Conservation (phyloP, 2,797 vertebrate species). For the Gila robusta region DNA sequence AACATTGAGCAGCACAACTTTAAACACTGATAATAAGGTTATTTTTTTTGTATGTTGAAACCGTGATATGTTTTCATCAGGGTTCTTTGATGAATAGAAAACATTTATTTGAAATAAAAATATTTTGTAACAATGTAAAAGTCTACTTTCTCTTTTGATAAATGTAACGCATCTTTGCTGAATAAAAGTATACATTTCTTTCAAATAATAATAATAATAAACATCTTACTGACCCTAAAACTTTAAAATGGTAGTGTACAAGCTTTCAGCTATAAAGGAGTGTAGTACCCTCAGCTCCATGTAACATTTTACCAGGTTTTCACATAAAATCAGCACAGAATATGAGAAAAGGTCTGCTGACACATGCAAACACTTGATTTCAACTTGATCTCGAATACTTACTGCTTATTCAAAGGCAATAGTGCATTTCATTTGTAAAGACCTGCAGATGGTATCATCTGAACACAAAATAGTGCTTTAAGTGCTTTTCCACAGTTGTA, state of each 20-base stretch:
- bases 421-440: slow-evolving; percentile 68
- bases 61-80: neutral
- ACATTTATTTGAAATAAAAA: neutral
- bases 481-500: slow-evolving; percentile 32
- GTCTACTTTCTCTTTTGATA: neutral
- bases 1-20: neutral
- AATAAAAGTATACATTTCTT: neutral
- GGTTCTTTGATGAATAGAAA: neutral
- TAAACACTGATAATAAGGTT: neutral
- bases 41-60: neutral
- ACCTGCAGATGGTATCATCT: slow-evolving; percentile 42
- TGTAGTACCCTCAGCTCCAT: neutral
- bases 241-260: slow-evolving; percentile 18
- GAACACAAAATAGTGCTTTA: slow-evolving; percentile 55
- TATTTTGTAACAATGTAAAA: neutral
- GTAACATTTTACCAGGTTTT: neutral
- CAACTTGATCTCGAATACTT: slow-evolving; percentile 13
- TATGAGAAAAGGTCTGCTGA: slow-evolving; percentile 9
- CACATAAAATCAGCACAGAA: neutral
- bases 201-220: neutral
- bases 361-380: neutral
- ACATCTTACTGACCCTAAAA: neutral
- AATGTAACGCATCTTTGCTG: neutral
- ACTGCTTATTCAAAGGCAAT: slow-evolving; percentile 18
- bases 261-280: neutral